Conservation (phyloP, 2,888 invertebrate genomes). For the Heliothis peltigera region DNA sequence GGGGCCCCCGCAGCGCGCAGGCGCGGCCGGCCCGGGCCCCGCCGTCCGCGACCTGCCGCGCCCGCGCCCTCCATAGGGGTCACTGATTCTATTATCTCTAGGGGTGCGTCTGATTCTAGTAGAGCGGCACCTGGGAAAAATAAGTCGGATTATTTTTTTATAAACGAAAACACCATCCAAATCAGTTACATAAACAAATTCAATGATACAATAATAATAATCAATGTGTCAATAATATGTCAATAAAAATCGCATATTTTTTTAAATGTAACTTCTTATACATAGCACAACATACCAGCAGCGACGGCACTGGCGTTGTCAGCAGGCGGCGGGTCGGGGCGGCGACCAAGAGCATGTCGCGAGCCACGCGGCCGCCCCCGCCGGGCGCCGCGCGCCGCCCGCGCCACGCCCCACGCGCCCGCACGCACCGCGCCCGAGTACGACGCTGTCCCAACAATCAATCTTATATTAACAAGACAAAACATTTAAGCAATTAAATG, state of each 20-base stretch:
- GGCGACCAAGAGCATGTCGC: constrained; percentile 81
- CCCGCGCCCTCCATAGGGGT: constrained; percentile 4
- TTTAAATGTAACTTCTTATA: too few relatives aligned
- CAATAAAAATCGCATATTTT: too few relatives aligned
- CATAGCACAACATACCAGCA: constrained; percentile 72
- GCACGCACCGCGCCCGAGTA: constrained; percentile 61
- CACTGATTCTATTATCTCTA: constrained; percentile 68
- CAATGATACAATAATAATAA: too few relatives aligned
- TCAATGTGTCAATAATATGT: too few relatives aligned
- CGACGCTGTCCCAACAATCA: constrained; percentile 65
- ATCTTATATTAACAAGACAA: neutral
- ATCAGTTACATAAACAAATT: too few relatives aligned
- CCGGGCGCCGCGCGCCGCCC: constrained; percentile 79
- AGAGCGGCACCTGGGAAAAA: constrained; percentile 73
- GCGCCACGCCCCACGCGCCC: constrained; percentile 64
- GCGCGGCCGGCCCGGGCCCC: constrained; percentile 64
- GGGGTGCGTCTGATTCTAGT: constrained; percentile 78
- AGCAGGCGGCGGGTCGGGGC: constrained; percentile 73
- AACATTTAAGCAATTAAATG: too few relatives aligned
- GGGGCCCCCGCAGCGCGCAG: constrained; percentile 66
- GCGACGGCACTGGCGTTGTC: constrained; percentile 71
- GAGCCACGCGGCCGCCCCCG: constrained; percentile 94
- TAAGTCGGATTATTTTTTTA: too few relatives aligned
- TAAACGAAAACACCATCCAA: too few relatives aligned
- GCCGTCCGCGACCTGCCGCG: constrained; percentile 38